phyloP scores from a whole-genome alignment of 2,113 vertebrate species.

The Anhinga anhinga region DNA sequence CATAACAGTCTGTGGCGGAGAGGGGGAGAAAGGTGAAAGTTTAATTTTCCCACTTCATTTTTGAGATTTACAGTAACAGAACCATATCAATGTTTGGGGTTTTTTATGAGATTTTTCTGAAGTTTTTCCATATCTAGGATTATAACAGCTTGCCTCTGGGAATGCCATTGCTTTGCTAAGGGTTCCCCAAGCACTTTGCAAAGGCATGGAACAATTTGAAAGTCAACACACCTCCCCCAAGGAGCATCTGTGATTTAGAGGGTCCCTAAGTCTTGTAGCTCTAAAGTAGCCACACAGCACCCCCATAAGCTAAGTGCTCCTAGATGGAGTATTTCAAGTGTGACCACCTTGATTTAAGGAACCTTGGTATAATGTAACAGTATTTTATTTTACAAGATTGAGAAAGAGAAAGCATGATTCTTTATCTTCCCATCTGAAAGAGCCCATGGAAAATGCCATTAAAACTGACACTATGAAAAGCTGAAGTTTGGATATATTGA shows the following conservation, averaged over 20 bases:
- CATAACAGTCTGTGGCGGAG: neutral
- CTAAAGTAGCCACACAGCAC: neutral
- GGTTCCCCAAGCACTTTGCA: neutral
- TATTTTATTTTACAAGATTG: neutral
- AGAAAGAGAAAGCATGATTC: neutral
- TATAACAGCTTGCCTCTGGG: neutral
- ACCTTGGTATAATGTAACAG: rapidly evolving
- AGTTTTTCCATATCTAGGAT: neutral
- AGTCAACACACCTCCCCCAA: neutral
- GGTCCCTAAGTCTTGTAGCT: neutral
- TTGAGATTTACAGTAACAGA: neutral
- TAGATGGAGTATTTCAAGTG: neutral
- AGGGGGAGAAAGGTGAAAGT: neutral
- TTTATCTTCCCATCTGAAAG: neutral
- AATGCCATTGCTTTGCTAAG: neutral
- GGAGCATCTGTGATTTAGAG: neutral
- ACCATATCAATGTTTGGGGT: neutral
- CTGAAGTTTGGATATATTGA: neutral
- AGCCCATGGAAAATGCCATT: neutral
- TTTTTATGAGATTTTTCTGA: neutral
- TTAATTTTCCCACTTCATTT: neutral
- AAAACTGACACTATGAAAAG: neutral
- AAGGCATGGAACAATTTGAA: neutral
- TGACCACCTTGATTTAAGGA: neutral
- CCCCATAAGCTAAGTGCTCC: neutral